These are phyloP conservation scores for Zoroaster sp. DNA, from an alignment of 53 echinoderm and acorn worm genomes.

Conservation along the genomic window DNA sequence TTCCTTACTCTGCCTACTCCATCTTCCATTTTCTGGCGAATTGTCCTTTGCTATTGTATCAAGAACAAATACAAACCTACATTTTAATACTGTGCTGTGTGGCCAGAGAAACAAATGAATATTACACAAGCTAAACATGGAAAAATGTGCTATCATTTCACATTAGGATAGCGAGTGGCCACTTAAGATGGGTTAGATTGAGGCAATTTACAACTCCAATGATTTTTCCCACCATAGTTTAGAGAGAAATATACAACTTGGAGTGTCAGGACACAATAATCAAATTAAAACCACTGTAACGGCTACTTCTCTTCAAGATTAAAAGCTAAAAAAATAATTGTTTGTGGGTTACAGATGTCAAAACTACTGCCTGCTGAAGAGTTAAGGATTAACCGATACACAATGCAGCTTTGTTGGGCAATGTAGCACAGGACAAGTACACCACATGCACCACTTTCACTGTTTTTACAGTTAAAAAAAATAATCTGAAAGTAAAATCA, in stretches of 20 bases:
- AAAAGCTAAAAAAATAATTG: not conserved
- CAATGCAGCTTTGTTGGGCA: not conserved
- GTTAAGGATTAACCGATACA: not conserved
- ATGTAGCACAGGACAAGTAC: not conserved
- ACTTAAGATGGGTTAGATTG: not conserved
- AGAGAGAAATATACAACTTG: not conserved
- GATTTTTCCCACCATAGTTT: not conserved
- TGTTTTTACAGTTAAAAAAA: not conserved
- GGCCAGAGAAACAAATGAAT: too few species aligned
- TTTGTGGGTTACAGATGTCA: not conserved
- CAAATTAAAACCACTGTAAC: not conserved
- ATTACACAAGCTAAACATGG: not conserved
- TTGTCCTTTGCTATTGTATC: too few species aligned
- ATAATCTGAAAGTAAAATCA: slow-evolving; percentile 45
- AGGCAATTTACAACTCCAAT: not conserved
- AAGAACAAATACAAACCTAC: too few species aligned
- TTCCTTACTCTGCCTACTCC: too few species aligned
- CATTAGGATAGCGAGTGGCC: not conserved
- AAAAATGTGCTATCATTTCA: too few species aligned
- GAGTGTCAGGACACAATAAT: not conserved
- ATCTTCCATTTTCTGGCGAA: too few species aligned
- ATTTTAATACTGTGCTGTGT: too few species aligned
- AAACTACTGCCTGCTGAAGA: not conserved
- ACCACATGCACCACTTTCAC: not conserved
- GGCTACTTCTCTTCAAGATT: not conserved